Evolutionary conservation across 2,797 vertebrate genomes (phyloP).

Genomic region (Eurystomus glaucurus): DNA sequence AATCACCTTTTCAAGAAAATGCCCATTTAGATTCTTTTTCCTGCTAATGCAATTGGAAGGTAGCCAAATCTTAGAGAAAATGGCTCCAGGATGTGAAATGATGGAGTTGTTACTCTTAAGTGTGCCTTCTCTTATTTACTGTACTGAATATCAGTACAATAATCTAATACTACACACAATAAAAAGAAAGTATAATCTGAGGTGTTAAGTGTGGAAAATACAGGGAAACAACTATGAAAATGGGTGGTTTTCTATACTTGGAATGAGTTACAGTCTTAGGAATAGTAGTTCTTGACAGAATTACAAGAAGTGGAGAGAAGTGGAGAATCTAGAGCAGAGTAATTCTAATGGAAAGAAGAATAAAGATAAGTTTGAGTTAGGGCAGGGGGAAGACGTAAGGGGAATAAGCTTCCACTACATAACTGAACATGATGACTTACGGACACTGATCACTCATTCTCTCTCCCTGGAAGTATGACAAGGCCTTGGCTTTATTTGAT

Average conservation of each 20-base stretch:
- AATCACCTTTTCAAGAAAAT: conserved; percentile 36
- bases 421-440: background rate
- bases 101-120: background rate
- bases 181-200: background rate
- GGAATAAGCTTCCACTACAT: background rate
- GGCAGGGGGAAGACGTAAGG: background rate
- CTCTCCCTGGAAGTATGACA: background rate
- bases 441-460: background rate
- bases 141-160: background rate
- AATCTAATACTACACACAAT: background rate
- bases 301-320: background rate
- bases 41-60: conserved; percentile 27
- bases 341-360: background rate
- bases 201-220: background rate
- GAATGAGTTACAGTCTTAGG: background rate
- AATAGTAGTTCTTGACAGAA: background rate
- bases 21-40: conserved; percentile 1
- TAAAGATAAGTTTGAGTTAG: background rate
- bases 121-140: background rate
- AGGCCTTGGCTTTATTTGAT: conserved; percentile 5
- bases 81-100: background rate
- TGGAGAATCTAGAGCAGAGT: background rate
- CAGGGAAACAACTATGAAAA: background rate
- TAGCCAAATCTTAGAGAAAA: background rate
- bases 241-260: background rate